A percentile compares a stretch with the other conserved stretches of the same genome.
phyloP scores from a whole-genome alignment of 2,888 invertebrate species.

The Erpobdella octoculata region DNA sequence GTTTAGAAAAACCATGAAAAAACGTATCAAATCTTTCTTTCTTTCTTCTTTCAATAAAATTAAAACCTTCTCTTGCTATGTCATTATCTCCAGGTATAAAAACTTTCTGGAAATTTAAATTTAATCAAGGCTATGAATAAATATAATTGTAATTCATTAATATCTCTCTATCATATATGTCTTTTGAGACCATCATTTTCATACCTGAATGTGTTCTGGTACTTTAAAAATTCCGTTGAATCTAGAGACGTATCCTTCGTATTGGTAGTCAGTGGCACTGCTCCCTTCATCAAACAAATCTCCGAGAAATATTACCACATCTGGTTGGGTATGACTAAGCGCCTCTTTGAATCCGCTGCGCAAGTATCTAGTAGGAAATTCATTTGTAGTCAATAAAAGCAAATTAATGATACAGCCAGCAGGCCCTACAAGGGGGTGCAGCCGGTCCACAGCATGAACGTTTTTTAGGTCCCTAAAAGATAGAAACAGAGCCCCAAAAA shows the following conservation, averaged over 20 bases:
- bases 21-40: slow-evolving; percentile 59
- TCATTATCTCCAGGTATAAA: slow-evolving; percentile 87
- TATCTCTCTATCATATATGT: not conserved
- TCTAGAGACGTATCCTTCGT: slow-evolving; percentile 66
- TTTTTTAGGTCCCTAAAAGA: too few species aligned
- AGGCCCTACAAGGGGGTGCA: too few species aligned
- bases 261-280: slow-evolving; percentile 65
- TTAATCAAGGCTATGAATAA: not conserved
- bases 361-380: slow-evolving; percentile 34
- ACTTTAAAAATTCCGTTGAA: slow-evolving; percentile 62
- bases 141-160: not conserved
- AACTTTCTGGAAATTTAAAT: not conserved
- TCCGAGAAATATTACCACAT: slow-evolving; percentile 80
- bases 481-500: too few species aligned
- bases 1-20: not conserved
- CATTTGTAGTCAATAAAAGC: not conserved
- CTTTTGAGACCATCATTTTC: slow-evolving; percentile 18
- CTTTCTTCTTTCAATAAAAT: slow-evolving; percentile 56
- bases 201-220: slow-evolving; percentile 45
- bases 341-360: slow-evolving; percentile 33
- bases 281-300: slow-evolving; percentile 93
- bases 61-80: slow-evolving; percentile 76
- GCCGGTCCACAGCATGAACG: too few species aligned
- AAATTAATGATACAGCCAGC: not conserved
- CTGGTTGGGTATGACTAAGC: slow-evolving; percentile 59